A percentile compares a stretch with the other conserved stretches of the same genome.
phyloP scores from a whole-genome alignment of 2,888 invertebrate genomes.

The Callyntrura guangdongensis region DNA sequence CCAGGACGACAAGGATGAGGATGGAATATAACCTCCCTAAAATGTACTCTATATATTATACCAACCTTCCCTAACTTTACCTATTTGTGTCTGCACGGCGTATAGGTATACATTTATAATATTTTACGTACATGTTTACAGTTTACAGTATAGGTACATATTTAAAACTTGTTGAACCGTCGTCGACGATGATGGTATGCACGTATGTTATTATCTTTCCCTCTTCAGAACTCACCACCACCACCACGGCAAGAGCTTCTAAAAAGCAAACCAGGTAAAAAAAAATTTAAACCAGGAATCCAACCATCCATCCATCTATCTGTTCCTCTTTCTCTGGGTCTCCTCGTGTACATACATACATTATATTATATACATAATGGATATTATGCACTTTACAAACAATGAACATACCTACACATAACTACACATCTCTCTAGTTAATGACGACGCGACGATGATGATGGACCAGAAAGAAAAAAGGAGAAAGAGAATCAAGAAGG shows the following conservation, averaged over 20 bases:
- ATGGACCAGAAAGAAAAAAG: not conserved
- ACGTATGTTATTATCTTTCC: not conserved
- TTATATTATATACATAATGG: too few species aligned
- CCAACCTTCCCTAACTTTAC: too few species aligned
- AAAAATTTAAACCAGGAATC: not conserved
- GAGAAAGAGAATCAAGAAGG: too few species aligned
- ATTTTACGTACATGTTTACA: too few species aligned
- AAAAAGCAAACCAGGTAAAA: constrained; percentile 11
- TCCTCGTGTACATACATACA: not conserved
- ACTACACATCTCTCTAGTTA: not conserved
- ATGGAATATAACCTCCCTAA: too few species aligned
- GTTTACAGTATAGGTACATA: not conserved
- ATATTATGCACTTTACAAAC: too few species aligned
- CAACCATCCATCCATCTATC: too few species aligned
- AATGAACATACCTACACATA: not conserved
- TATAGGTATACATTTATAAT: too few species aligned
- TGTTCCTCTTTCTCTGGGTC: not conserved
- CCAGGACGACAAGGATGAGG: too few species aligned
- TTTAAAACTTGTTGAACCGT: constrained; percentile 37
- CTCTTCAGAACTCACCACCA: not conserved
- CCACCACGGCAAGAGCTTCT: not conserved
- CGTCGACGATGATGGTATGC: not conserved
- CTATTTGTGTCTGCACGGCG: not conserved
- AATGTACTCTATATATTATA: too few species aligned
- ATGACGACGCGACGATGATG: not conserved